Base-by-base conservation (phyloP, 2,797 vertebrate species). In the Muscicapa comitata region DNA sequence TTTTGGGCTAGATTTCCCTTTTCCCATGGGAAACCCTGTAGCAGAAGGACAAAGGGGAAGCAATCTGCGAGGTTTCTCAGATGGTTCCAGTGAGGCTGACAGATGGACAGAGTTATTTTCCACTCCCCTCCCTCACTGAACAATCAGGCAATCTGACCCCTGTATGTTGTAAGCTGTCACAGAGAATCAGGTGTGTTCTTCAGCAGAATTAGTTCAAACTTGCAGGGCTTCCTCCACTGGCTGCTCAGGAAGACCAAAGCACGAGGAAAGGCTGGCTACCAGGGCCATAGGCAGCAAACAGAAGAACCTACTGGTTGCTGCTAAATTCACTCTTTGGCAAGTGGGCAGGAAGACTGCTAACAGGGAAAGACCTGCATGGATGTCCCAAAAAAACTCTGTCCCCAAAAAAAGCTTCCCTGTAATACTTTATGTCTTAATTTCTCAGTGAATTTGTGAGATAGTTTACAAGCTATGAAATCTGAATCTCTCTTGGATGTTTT, bases 21-120 rank as follows among this genome's bases (percentile, higher is more conserved):
- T 95, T 95, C 92, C 88, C 87, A 91, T 94, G 85, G 90, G 93
- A 96, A 96, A 86, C 10, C 16, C 28, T 38, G 4, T 21, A 42
- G 67, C 48, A 79, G n/a, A 33, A 87, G 40, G 66, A 90, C 82
- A 83, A 80, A 65, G 19, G 53, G 24, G n/a, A 80, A 83, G 26
- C n/a, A 50, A 20, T 25, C 25, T 43, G 25, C 0, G 0, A 47
- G 29, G 55, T 70, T 92, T 90, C 82, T 86, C 79, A 55, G 61
- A 91, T 78, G 57, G 45, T 66, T 95, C 54, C 47, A 78, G 58
- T 1, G 2, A 59, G 42, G 24, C 48, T 90, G 47, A n/a, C 16
- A 40, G 54, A 72, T 3, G 8, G 70, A 86, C 13, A 33, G 28
- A 68, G 62, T 43, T 59, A 45, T 61, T 89, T 94, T 47, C 47